phyloP scores from a whole-genome alignment of 2,888 invertebrate species.

The Helleia helle region DNA sequence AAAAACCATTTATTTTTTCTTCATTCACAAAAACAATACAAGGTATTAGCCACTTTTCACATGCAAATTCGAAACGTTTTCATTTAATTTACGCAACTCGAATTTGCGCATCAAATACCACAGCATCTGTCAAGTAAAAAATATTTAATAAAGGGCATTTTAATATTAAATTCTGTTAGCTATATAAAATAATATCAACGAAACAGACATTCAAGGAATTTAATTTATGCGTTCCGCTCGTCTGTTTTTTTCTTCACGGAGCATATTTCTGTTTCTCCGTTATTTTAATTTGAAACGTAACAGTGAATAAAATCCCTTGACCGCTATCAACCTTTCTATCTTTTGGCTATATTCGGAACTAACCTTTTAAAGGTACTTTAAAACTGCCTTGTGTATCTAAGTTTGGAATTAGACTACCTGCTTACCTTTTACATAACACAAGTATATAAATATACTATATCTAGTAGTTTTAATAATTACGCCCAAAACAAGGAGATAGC shows the following conservation, averaged over 20 bases:
- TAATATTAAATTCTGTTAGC: constrained; percentile 23
- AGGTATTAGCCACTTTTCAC: neutral
- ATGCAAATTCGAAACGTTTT: neutral
- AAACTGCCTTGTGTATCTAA: too few relatives aligned
- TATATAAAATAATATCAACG: constrained; percentile 25
- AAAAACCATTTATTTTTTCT: too few relatives aligned
- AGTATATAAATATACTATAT: too few relatives aligned
- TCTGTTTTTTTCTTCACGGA: constrained; percentile 19
- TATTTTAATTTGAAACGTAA: constrained; percentile 29
- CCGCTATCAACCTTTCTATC: too few relatives aligned
- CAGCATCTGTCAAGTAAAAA: constrained; percentile 11
- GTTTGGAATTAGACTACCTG: too few relatives aligned
- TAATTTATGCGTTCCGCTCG: constrained; percentile 38
- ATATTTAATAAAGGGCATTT: constrained; percentile 15
- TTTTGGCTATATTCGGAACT: too few relatives aligned
- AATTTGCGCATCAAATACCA: constrained; percentile 8
- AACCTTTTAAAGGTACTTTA: too few relatives aligned
- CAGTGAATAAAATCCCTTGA: constrained; percentile 44
- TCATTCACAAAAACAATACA: neutral
- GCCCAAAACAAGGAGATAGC: too few relatives aligned
- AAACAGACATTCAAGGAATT: constrained; percentile 42
- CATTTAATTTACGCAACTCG: neutral
- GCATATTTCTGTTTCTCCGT: constrained; percentile 12
- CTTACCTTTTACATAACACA: too few relatives aligned
- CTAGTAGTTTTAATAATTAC: too few relatives aligned